phyloP scores from a whole-genome alignment of 2,888 invertebrate genomes.

The Sipunculus nudus region DNA sequence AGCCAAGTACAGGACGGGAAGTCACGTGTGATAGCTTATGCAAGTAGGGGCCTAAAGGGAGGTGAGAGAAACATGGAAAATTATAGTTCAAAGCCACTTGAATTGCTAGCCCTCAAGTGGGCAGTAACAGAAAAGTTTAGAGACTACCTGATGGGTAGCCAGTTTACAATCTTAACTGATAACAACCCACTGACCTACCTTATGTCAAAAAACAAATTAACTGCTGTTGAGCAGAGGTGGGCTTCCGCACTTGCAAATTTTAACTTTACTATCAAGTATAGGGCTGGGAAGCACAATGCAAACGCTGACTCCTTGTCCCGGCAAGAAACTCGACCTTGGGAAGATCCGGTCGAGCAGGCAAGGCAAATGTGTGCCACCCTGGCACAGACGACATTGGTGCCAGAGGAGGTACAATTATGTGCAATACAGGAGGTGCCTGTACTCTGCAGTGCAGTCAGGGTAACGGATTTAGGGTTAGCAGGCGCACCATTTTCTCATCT shows the following conservation, averaged over 20 bases:
- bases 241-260: background rate
- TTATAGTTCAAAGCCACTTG: background rate
- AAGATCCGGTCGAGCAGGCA: no score
- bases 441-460: no score
- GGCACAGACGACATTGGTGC: no score
- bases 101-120: constrained; percentile 2
- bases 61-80: background rate
- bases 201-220: background rate
- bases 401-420: no score
- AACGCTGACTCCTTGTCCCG: constrained; percentile 7
- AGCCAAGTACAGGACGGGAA: no score
- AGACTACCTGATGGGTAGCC: background rate
- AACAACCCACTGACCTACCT: constrained; percentile 7
- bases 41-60: background rate
- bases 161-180: background rate
- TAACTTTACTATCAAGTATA: constrained; percentile 6
- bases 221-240: background rate
- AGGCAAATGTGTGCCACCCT: no score
- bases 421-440: no score
- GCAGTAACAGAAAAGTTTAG: background rate
- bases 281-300: background rate
- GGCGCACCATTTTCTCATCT: no score
- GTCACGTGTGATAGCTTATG: background rate
- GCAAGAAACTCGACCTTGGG: no score
- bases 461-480: no score